Base-by-base conservation (phyloP, 1,140 invertebrate genomes). In the Cyphomyrmex costatus region DNA sequence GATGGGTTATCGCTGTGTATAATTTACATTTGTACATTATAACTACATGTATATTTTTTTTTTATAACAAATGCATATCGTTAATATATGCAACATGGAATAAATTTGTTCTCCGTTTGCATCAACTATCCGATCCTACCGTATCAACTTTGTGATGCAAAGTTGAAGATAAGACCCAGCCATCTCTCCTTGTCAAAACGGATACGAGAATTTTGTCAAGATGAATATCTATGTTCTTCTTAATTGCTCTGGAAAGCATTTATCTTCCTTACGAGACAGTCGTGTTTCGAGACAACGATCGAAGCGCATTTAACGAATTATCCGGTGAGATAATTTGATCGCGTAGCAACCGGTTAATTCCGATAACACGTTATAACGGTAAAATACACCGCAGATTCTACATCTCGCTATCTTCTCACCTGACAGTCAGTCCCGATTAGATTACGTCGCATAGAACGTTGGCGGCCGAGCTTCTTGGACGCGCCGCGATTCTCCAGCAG, bases 361-460 rank as follows among this genome's bases (percentile, higher is more conserved):
- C 68, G 79, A 83, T 73, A 78, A 68, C 53, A 19, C 14, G 24
- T 12, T 42, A 14, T 74, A 58, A 74, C 71, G 21, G 24, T 58
- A 21, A 49, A 33, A 33, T 30, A 60, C 30, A 73, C 30, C 53
- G 60, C 24, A 0, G 1, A 46, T 71, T 85, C 42, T 30, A 42
- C 56, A 42, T 36, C 46, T 60, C 19, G 56, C 60, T 77, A 86
- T 77, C 85, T 70, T 89, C 92, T 92, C 92, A 93, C 92, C 92
- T 92, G 92, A 85, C 89, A 86, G 90, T 74, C 77, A 70, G 56
- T 33, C 19, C 51, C 53, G 92, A 93, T 92, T 91, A 90, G 90
- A 92, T 92, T 89, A 91, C 53, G 89, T 36, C 60, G 85, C 63
- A 88, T 53, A n/a, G n/a, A 51, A 86, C 68, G 88, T 86, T 79